Base-by-base conservation (phyloP, 2,888 invertebrate species). In the Chirona hameri region DNA sequence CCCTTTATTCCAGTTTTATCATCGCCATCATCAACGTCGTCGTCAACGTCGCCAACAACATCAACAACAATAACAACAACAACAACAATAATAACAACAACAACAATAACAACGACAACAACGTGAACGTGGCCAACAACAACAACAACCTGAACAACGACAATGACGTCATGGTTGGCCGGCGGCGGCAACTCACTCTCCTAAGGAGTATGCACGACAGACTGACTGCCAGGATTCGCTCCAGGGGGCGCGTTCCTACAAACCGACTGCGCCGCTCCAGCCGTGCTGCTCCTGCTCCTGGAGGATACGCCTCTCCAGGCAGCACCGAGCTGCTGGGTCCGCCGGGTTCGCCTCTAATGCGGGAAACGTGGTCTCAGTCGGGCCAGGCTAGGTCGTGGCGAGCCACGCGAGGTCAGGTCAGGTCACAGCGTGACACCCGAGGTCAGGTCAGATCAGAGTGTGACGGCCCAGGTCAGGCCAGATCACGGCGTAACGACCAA, bases 41-140 rank as follows among this genome's bases (percentile, higher is more conserved):
- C 31, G 72, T 82, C 65, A 84, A 83, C 81, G 82, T 84, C 79
- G 82, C 82, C 79, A 84, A 84, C 83, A 84, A 84, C 81, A 81
- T 83, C 60, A 84, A 84, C 79, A 84, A 84, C 82, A 84, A 84
- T 72, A 84, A 84, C 55, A 84, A 84, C 79, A 84, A 84, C 24
- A 79, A 79, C 14, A 82, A 83, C 14, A 82, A 82, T 21, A 83
- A 84, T 24, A 83, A 84, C 69, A 84, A 84, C 31, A 82, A 84
- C 29, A 83, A 84, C n/a, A 83, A 84, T 29, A 69, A 83, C 72
- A 83, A 84, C 39, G 82, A 84, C 80, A 83, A 84, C 81, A 82
- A 83, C 39, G 48, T 83, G 18, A 83, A 83, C 72, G 82, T 82
- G 18, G 83, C 81, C 31, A 82, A 82, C 39, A 82, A 83, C 31